Evolutionary conservation across 2,888 invertebrate species (phyloP).

Genomic region (Eurytoma californica): DNA sequence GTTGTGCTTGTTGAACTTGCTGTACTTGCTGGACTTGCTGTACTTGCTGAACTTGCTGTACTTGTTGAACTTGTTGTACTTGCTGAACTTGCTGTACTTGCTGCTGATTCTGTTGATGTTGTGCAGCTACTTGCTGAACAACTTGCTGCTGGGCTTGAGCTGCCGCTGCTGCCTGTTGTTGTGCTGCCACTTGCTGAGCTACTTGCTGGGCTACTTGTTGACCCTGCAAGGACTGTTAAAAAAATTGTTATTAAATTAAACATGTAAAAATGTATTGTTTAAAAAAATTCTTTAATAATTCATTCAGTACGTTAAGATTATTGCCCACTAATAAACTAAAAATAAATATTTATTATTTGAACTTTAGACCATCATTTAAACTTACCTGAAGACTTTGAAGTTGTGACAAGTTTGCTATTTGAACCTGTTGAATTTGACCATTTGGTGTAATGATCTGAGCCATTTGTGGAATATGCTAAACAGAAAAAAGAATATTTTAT

Average conservation of each 20-base stretch:
- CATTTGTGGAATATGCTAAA: conserved; percentile 82
- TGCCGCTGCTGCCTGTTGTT: conserved; percentile 56
- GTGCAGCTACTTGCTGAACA: conserved; percentile 62
- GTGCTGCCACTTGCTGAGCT: conserved; percentile 64
- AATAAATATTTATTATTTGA: background rate
- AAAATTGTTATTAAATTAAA: background rate
- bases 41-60: conserved; percentile 64
- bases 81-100: conserved; percentile 64
- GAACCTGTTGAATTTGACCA: conserved; percentile 93
- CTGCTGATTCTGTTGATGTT: conserved; percentile 63
- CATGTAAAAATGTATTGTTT: background rate
- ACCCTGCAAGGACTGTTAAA: conserved; percentile 63
- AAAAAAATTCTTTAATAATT: background rate
- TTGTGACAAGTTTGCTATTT: conserved; percentile 82
- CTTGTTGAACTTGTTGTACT: conserved; percentile 62
- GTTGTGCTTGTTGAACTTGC: conserved; percentile 66
- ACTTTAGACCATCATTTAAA: background rate
- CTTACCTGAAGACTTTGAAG: conserved; percentile 72
- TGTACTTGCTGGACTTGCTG: conserved; percentile 62
- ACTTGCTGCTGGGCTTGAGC: conserved; percentile 67
- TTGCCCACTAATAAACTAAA: background rate
- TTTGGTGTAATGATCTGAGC: conserved; percentile 92
- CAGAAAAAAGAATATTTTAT: conserved; percentile 41
- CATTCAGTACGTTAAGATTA: background rate
- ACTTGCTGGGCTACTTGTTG: conserved; percentile 70